Conservation (phyloP, 37 sponge, comb jelly and placozoan genomes). For the Ephydatia muelleri region DNA sequence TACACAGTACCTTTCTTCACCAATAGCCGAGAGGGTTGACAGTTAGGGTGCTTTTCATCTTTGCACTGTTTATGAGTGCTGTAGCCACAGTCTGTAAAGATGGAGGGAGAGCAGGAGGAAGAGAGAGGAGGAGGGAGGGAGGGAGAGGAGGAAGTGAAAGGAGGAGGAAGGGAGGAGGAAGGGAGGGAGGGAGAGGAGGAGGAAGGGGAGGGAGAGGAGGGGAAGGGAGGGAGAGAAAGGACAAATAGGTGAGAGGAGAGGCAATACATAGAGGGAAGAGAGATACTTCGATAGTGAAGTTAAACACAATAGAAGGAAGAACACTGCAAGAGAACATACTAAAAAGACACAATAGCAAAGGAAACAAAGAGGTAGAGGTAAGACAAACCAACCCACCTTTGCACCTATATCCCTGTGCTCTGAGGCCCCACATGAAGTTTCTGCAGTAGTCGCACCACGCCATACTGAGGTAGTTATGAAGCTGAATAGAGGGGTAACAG, state of each 20-base stretch:
- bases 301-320: not conserved
- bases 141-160: not conserved
- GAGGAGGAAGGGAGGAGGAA: not conserved
- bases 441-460: slow-evolving; percentile 89
- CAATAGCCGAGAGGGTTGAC: slow-evolving; percentile 66
- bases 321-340: not conserved
- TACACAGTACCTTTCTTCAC: slow-evolving; percentile 72
- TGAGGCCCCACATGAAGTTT: slow-evolving; percentile 95
- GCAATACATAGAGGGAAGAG: not conserved
- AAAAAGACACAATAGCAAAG: not conserved
- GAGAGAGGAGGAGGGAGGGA: not conserved
- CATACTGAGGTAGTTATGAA: slow-evolving; percentile 55
- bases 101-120: no score
- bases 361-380: no score
- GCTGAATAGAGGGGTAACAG: slow-evolving; percentile 30
- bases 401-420: slow-evolving; percentile 87
- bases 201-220: not conserved
- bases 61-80: slow-evolving; percentile 86
- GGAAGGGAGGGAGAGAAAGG: not conserved
- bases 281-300: not conserved
- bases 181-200: not conserved
- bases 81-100: slow-evolving; percentile 75
- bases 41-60: slow-evolving; percentile 53
- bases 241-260: not conserved
- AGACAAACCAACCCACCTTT: slow-evolving; percentile 37